Evolutionary conservation across 2,888 invertebrate genomes (phyloP), one percentile per base, ranked within the genome.

Genomic region (Iselma pallidipennis): DNA sequence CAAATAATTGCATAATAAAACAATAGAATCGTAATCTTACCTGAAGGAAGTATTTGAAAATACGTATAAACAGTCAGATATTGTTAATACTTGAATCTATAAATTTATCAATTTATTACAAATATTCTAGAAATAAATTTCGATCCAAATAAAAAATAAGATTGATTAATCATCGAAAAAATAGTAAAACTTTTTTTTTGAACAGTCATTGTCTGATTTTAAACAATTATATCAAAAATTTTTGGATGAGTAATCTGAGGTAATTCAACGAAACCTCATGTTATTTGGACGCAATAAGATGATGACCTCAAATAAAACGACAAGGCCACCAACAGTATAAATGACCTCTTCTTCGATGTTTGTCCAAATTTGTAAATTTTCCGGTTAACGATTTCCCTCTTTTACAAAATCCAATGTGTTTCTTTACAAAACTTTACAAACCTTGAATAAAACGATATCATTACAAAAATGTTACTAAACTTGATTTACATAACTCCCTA

Each of bases 261-360:
- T 42, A 42, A 42, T 42, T 42, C 42, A 42, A 42, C 42, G 21
- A 21, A 42, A 42, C 4, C 21, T 42, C 4, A 9, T 33, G 12
- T 16, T 10, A 50, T 23, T 23, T 14, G 25, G 49, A 70, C 66
- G 66, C 63, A 66, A 68, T 68, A 71, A 76, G 71, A 74, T 66
- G 76, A 71, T 70, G 76, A 75, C 76, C 76, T 75, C 70, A 55
- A 54, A 31, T 61, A 48, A 55, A 61, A 70, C 65, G 68, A 71
- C 74, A 76, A 76, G 76, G 76, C 70, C 72, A 71, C 58, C 69
- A 67, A n/a, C n/a, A n/a, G n/a, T 21, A 10, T 19, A 59, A 72
- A 67, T 72, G 73, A 73, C 75, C 76, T 76, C 72, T 61, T 61
- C 56, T 63, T 55, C 54, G n/a, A 67, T 62, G 49, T 59, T 59